phyloP scores from a whole-genome alignment of 2,888 invertebrate species.

The Acronicta aceris region DNA sequence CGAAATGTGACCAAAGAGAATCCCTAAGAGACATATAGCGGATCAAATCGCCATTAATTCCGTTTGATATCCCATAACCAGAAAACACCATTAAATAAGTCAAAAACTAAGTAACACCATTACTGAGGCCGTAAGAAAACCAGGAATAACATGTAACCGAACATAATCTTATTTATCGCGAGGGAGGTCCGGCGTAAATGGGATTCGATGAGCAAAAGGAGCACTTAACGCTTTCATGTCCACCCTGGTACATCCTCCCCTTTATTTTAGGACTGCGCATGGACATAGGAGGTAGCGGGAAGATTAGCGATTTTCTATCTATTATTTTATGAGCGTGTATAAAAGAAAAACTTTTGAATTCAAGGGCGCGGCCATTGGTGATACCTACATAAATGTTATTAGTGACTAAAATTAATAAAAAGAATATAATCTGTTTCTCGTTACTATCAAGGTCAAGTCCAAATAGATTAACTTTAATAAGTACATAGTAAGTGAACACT shows the following conservation, averaged over 20 bases:
- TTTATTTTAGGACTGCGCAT: slow-evolving; percentile 45
- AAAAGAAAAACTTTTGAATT: no score
- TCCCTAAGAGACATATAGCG: slow-evolving; percentile 11
- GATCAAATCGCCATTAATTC: slow-evolving; percentile 39
- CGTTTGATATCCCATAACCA: slow-evolving; percentile 47
- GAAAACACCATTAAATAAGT: slow-evolving; percentile 52
- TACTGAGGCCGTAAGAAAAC: slow-evolving; percentile 68
- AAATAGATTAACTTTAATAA: no score
- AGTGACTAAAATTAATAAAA: no score
- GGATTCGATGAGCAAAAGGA: slow-evolving; percentile 81
- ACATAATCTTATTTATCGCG: slow-evolving; percentile 87
- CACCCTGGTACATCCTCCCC: slow-evolving; percentile 76
- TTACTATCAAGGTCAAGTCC: no score
- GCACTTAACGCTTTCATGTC: slow-evolving; percentile 89
- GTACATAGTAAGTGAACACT: no score
- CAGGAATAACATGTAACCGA: slow-evolving; percentile 67
- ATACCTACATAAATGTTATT: no score
- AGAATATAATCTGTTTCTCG: no score
- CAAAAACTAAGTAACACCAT: slow-evolving; percentile 55
- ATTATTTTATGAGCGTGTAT: no score
- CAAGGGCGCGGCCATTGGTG: no score
- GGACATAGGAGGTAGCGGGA: slow-evolving; percentile 8
- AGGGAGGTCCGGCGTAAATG: slow-evolving; percentile 77
- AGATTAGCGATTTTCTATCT: neutral
- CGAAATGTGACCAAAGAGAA: slow-evolving; percentile 3